Evolutionary conservation across 2,113 vertebrate genomes (phyloP).

Genomic region (Gambusia affinis): DNA sequence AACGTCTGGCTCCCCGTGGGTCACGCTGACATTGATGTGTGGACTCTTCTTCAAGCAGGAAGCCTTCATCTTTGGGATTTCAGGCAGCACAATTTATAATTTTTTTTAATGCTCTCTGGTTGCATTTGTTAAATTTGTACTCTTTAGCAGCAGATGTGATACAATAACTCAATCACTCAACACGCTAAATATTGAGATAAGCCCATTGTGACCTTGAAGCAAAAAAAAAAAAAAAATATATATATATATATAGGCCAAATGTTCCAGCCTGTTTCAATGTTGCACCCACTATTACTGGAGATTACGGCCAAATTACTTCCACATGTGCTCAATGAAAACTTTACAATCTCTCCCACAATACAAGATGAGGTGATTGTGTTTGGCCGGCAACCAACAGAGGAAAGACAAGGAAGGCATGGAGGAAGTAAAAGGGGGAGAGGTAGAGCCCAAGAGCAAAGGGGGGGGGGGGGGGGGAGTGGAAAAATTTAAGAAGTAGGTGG

Average conservation of each 20-base stretch:
- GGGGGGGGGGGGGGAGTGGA: not conserved
- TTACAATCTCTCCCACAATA: slow-evolving; percentile 93
- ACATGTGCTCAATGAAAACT: slow-evolving; percentile 96
- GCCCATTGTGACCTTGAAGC: slow-evolving; percentile 70
- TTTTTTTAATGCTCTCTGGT: slow-evolving; percentile 87
- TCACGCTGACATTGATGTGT: slow-evolving; percentile 62
- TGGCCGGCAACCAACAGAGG: slow-evolving; percentile 80
- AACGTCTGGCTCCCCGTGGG: slow-evolving; percentile 51
- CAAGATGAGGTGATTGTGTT: slow-evolving; percentile 94
- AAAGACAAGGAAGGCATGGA: slow-evolving; percentile 43
- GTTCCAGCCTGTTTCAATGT: slow-evolving; percentile 94
- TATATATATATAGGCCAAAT: slow-evolving; percentile 82
- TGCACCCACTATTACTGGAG: slow-evolving; percentile 96
- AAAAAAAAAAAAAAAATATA: not conserved
- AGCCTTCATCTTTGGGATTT: slow-evolving; percentile 84
- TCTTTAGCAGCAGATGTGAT: slow-evolving; percentile 89
- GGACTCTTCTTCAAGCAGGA: slow-evolving; percentile 57
- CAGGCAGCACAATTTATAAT: slow-evolving; percentile 80
- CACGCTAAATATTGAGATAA: slow-evolving; percentile 86
- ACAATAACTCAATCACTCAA: slow-evolving; percentile 98
- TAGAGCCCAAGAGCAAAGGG: no score
- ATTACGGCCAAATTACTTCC: slow-evolving; percentile 96
- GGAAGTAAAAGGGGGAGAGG: slow-evolving; percentile 38
- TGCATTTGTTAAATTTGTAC: slow-evolving; percentile 87
- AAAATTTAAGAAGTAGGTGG: slow-evolving; percentile 52